Evolutionary conservation across 2,797 vertebrate species (phyloP).

Genomic region (Microcaecilia unicolor): DNA sequence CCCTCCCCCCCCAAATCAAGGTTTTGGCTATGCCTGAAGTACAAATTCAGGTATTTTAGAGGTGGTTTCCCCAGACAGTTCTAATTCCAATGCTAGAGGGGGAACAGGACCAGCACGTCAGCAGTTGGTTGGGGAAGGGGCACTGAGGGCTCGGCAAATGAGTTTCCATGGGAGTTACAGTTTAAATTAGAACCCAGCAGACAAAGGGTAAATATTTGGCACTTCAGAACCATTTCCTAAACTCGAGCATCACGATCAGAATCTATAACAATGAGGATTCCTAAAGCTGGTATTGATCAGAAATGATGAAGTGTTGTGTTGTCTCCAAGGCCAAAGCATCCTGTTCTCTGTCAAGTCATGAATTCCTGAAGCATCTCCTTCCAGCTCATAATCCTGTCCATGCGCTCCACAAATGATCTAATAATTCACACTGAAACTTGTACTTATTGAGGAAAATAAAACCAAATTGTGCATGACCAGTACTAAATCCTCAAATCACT

Average conservation of each 20-base stretch:
- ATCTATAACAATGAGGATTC: conserved; percentile 17
- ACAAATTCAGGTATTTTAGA: too few relatives aligned
- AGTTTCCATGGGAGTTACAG: too few relatives aligned
- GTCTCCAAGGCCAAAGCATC: conserved; percentile 9
- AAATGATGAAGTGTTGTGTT: conserved; percentile 6
- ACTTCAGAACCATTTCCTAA: conserved; percentile 20
- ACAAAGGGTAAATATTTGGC: too few relatives aligned
- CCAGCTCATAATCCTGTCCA: conserved; percentile 6
- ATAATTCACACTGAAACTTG: conserved; percentile 5
- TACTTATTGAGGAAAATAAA: neutral
- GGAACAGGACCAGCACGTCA: too few relatives aligned
- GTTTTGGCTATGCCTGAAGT: too few relatives aligned
- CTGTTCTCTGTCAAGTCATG: neutral
- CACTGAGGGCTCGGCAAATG: too few relatives aligned
- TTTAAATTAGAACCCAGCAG: too few relatives aligned
- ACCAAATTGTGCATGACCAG: neutral
- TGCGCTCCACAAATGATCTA: conserved; percentile 9
- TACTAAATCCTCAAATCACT: neutral
- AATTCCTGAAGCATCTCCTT: conserved; percentile 9
- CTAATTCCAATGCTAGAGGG: too few relatives aligned
- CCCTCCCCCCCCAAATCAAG: too few relatives aligned
- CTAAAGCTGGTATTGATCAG: conserved; percentile 17
- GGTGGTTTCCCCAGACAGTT: too few relatives aligned
- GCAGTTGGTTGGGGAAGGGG: too few relatives aligned
- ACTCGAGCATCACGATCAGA: conserved; percentile 20